These are phyloP conservation scores for Leptopilina drosophilae DNA, from an alignment of 2,888 invertebrate species.

Conservation along the genomic window DNA sequence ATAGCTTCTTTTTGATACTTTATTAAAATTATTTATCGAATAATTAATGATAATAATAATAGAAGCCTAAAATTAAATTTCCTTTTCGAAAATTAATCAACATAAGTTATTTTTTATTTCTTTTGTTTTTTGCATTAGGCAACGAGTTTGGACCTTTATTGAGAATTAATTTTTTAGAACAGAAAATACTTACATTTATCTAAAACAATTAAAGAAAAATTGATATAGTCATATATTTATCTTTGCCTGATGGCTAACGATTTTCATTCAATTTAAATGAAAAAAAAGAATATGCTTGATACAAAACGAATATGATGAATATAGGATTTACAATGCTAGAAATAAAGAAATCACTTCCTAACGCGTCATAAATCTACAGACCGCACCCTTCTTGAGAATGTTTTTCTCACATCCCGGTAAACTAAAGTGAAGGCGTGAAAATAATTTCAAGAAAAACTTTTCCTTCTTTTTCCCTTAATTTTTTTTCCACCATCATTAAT, in stretches of 20 bases:
- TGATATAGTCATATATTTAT: too few species aligned
- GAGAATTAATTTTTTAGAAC: too few species aligned
- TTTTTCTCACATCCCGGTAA: background rate
- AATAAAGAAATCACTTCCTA: constrained; percentile 31
- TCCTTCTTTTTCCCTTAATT: background rate
- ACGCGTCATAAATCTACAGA: constrained; percentile 24
- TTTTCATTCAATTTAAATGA: background rate
- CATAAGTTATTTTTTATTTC: too few species aligned
- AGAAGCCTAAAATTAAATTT: too few species aligned
- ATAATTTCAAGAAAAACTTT: constrained; percentile 22
- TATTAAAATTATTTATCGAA: too few species aligned
- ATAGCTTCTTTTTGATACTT: too few species aligned
- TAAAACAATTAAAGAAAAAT: too few species aligned
- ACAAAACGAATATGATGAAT: constrained; percentile 34
- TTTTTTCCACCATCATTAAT: background rate
- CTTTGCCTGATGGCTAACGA: background rate
- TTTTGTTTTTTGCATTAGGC: too few species aligned
- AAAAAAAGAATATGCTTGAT: background rate
- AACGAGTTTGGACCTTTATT: too few species aligned
- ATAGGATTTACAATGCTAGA: background rate
- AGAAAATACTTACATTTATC: too few species aligned
- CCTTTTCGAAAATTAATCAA: too few species aligned
- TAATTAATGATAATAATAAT: too few species aligned
- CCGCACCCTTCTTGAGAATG: background rate
- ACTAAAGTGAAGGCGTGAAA: background rate